Percentiles rank a stretch among this genome's conserved stretches.
Evolutionary conservation across 2,888 invertebrate species (phyloP).

Genomic region (Ennomos quercinarius): DNA sequence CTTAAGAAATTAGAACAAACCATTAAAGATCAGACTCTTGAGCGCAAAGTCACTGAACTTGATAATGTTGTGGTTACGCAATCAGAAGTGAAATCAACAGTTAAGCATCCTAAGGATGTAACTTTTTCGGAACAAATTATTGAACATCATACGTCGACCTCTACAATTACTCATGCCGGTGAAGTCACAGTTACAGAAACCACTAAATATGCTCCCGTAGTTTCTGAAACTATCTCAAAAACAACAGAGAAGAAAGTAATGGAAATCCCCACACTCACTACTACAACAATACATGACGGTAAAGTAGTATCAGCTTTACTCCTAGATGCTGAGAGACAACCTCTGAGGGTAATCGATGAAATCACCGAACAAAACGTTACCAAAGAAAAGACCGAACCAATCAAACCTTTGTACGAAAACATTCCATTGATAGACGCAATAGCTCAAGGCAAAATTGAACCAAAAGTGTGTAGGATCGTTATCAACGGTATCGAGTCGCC

Average conservation of each 20-base stretch:
- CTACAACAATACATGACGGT: constrained; percentile 49
- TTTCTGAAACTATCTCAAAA: constrained; percentile 45
- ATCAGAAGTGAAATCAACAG: constrained; percentile 15
- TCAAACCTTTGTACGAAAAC: constrained; percentile 73
- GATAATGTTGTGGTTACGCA: constrained; percentile 25
- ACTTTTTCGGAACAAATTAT: constrained; percentile 57
- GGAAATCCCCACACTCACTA: constrained; percentile 43
- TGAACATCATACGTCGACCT: constrained; percentile 28
- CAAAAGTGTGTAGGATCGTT: constrained; percentile 87
- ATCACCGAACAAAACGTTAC: constrained; percentile 78
- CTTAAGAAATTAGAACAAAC: constrained; percentile 52
- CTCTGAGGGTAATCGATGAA: constrained; percentile 76
- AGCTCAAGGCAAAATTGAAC: constrained; percentile 87
- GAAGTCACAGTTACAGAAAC: constrained; percentile 41
- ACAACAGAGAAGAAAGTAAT: constrained; percentile 49
- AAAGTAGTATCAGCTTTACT: constrained; percentile 71
- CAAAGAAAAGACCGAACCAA: constrained; percentile 60
- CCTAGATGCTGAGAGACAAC: constrained; percentile 79
- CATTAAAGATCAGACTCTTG: constrained; percentile 43
- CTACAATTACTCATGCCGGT: constrained; percentile 16
- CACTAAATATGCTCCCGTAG: constrained; percentile 49
- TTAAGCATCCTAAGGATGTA: constrained; percentile 36
- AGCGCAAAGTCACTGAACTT: constrained; percentile 24
- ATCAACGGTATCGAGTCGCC: constrained; percentile 86
- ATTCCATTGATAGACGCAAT: constrained; percentile 87